These are phyloP conservation scores for Oikopleura dioica DNA, from an alignment of 23 tunicate genomes.

Conservation along the genomic window DNA sequence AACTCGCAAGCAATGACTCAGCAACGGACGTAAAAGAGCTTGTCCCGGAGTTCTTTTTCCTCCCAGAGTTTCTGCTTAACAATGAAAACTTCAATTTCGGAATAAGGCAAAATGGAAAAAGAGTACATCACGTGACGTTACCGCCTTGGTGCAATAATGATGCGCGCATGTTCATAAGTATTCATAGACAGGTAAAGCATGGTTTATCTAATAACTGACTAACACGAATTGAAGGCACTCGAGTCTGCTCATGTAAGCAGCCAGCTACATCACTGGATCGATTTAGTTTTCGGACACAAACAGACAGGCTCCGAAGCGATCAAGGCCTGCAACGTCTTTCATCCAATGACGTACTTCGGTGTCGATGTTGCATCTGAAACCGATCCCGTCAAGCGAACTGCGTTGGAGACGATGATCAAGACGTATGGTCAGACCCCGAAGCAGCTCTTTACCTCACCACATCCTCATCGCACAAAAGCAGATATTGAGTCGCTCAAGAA, in stretches of 20 bases:
- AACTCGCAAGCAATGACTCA: slow-evolving; percentile 39
- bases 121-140: slow-evolving; percentile 66
- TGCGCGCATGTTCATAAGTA: slow-evolving; percentile 55
- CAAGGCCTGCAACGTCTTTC: slow-evolving; percentile 74
- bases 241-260: slow-evolving; percentile 61
- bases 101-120: slow-evolving; percentile 49
- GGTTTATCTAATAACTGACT: not conserved
- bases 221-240: slow-evolving; percentile 29
- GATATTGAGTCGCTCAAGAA: not conserved
- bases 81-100: slow-evolving; percentile 90
- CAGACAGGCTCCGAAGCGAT: slow-evolving; percentile 62
- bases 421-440: slow-evolving; percentile 96
- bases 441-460: slow-evolving; percentile 46
- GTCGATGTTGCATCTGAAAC: slow-evolving; percentile 36
- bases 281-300: slow-evolving; percentile 76
- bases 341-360: slow-evolving; percentile 93
- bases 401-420: slow-evolving; percentile 91
- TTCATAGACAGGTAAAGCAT: slow-evolving; percentile 59
- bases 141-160: slow-evolving; percentile 65
- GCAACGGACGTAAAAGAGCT: slow-evolving; percentile 89
- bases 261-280: slow-evolving; percentile 56
- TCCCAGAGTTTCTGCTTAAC: slow-evolving; percentile 87
- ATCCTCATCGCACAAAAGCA: slow-evolving; percentile 18
- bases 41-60: slow-evolving; percentile 79
- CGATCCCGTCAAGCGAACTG: slow-evolving; percentile 63